Evolutionary conservation across 1,140 invertebrate genomes (phyloP), one percentile per base, ranked within the genome.

Genomic region (Drosophila tropicalis): DNA sequence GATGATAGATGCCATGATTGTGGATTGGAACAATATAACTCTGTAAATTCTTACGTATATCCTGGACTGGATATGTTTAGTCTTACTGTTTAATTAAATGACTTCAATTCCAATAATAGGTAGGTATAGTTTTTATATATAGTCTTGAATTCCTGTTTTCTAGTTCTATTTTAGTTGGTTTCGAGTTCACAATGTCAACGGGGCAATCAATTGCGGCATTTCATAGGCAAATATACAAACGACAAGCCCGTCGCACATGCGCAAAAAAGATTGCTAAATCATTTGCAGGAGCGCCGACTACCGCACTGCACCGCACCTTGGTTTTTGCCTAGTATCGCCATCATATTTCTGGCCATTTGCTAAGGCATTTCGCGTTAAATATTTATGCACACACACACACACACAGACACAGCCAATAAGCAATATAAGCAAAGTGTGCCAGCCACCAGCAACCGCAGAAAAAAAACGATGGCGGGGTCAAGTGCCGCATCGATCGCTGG

Each of bases 341-440:
- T 51, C 47, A 47, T 29, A 29, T 62, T 58, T 56, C 56, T 70
- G 73, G 65, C 72, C 74, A 76, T 63, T 77, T 67, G 56, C 66
- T 55, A 47, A 64, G 84, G 84, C 71, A 87, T 87, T 89, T 89
- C 84, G 84, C 84, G 80, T 84, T 84, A 72, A 89, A 89, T 89
- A 89, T 89, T 89, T 89, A 65, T 85, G 73, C 57, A 74, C 67
- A 70, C 12, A 36, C 47, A 54, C 34, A 19, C 25, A n/a, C n/a
- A 19, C n/a, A 67, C 54, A 76, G 70, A 90, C 82, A 82, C 83
- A 80, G 72, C 84, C 80, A 89, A 89, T 87, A 80, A 89, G 84
- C 83, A 77, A 69, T 89, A 58, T 67, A 62, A 69, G 73, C 76
- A 87, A 87, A 87, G 84, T 89, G 83, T 89, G 84, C 83, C 84